Base-by-base conservation (phyloP, 2,888 invertebrate genomes). In the Rhagonycha fulva region DNA sequence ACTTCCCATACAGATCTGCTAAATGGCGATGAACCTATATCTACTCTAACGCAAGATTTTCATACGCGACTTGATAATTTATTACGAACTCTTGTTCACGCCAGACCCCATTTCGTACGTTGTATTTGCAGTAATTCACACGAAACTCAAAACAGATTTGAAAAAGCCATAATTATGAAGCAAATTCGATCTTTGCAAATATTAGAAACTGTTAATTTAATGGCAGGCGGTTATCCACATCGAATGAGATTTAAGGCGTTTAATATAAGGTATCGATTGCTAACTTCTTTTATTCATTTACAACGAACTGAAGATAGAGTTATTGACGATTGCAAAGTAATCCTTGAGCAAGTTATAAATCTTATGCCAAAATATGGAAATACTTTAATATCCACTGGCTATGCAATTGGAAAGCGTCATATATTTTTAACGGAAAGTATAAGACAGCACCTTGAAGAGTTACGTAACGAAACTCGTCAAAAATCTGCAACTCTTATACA, bases 211-310 rank as follows among this genome's bases (percentile, higher is more conserved):
- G 96, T 97, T 14, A 97, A 97, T 87, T 89, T 98, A 77, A 98
- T 98, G 97, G 96, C 97, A 12, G 95, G 95, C 84, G 97, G 97
- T 9, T 97, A 95, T 88, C 98, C 98, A 26, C 98, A 98, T 87
- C 91, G 97, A 82, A 96, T 98, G 96, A 92, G 97, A 24, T 98
- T 97, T 88, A 97, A 96, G 86, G 96, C 96, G 60, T 98, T 98
- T 88, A 94, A 94, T 86, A 91, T 92, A 0, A 92, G 97, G 28
- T 98, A 98, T 89, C 91, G 95, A 81, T 91, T 96, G 85, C 89
- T 97, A 82, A 96, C 95, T 72, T 94, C 95, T n/a, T 95, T 95
- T 85, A 92, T 92, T 79, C 91, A 90, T 83, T 87, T 92, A 73
- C 89, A 92, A 7, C 89, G 93, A 14, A 90, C 90, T 71, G 93